Conservation (phyloP, 2,888 invertebrate genomes). For the Thera britannica region DNA sequence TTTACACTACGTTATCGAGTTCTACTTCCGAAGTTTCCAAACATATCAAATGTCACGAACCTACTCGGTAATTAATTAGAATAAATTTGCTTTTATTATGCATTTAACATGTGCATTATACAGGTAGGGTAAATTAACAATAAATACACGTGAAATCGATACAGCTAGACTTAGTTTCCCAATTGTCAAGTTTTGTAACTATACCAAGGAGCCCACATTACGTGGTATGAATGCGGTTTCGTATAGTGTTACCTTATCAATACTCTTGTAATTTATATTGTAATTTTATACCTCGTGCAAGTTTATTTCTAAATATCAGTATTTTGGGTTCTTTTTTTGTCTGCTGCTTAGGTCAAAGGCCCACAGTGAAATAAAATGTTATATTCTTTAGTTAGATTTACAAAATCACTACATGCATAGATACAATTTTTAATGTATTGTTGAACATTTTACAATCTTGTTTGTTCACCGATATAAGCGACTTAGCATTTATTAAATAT, state of each 20-base stretch:
- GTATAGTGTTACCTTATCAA: conserved; percentile 18
- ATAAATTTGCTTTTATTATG: conserved; percentile 12
- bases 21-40: conserved; percentile 21
- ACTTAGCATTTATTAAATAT: no score
- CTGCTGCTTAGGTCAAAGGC: no score
- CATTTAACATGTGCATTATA: neutral
- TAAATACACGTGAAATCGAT: conserved; percentile 28
- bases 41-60: conserved; percentile 20
- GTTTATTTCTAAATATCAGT: neutral
- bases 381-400: no score
- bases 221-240: conserved; percentile 21
- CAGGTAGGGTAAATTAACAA: neutral
- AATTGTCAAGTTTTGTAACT: conserved; percentile 33
- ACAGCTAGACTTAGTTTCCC: conserved; percentile 25
- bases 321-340: no score
- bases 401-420: no score
- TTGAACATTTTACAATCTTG: no score
- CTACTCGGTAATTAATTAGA: neutral
- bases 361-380: no score
- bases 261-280: conserved; percentile 8
- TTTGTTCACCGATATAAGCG: no score
- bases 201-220: conserved; percentile 31
- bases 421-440: no score
- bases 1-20: conserved; percentile 1
- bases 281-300: neutral